phyloP scores from a whole-genome alignment of 1,140 invertebrate genomes.

The Aphelinus certus region DNA sequence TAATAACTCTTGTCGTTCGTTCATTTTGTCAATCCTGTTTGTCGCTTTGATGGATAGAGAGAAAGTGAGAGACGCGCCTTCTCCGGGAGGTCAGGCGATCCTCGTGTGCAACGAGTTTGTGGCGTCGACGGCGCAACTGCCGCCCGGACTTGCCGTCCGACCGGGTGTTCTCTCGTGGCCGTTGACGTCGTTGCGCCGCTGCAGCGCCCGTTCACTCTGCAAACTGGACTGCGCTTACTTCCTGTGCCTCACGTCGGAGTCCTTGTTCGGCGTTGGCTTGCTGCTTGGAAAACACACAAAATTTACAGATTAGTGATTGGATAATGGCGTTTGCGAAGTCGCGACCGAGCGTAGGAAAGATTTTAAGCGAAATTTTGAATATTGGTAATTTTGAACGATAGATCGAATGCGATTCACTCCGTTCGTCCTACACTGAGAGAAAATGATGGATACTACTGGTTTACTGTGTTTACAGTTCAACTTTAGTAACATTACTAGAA shows the following conservation, averaged over 20 bases:
- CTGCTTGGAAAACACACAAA: conserved; percentile 45
- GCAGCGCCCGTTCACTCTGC: not conserved
- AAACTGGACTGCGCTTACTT: conserved; percentile 54
- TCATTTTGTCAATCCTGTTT: not conserved
- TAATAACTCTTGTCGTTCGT: not conserved
- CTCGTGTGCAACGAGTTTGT: too few relatives aligned
- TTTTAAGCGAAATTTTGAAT: too few relatives aligned
- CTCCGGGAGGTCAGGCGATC: not conserved
- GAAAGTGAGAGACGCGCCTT: not conserved
- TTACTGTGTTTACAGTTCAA: too few relatives aligned
- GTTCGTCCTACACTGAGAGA: too few relatives aligned
- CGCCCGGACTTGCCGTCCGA: too few relatives aligned
- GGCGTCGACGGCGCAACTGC: too few relatives aligned
- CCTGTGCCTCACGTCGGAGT: conserved; percentile 65
- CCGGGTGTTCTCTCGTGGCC: not conserved
- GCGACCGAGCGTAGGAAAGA: too few relatives aligned
- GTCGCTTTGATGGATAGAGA: conserved; percentile 10
- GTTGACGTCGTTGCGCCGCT: conserved; percentile 46
- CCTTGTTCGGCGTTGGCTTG: conserved; percentile 64
- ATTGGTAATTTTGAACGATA: too few relatives aligned
- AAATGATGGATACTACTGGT: too few relatives aligned
- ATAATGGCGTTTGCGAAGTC: too few relatives aligned
- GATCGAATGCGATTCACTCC: too few relatives aligned
- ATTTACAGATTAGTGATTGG: not conserved
- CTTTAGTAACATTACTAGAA: too few relatives aligned